Evolutionary conservation across 2,888 invertebrate genomes (phyloP).

Genomic region (Sphaerophoria taeniata): DNA sequence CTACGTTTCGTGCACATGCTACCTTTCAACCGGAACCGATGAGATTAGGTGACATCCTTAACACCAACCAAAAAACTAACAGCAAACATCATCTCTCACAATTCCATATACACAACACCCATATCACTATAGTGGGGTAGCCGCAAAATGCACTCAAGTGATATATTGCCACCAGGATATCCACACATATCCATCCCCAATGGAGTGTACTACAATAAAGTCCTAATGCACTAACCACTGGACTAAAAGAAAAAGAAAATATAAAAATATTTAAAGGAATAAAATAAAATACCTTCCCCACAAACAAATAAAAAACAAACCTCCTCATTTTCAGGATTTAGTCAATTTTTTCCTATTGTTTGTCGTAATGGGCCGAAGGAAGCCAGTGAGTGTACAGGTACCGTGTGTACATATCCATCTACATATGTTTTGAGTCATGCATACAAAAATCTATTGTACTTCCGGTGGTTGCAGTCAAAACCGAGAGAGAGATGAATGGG

Average conservation of each 20-base stretch:
- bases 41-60: slow-evolving; percentile 74
- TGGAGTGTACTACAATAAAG: slow-evolving; percentile 52
- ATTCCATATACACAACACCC: slow-evolving; percentile 11
- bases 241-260: slow-evolving; percentile 20
- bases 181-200: slow-evolving; percentile 41
- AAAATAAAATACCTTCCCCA: slow-evolving; percentile 51
- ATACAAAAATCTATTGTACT: slow-evolving; percentile 67
- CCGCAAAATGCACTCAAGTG: slow-evolving; percentile 59
- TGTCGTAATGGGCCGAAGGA: slow-evolving; percentile 49
- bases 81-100: slow-evolving; percentile 44
- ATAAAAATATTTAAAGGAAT: slow-evolving; percentile 57
- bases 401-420: slow-evolving; percentile 14
- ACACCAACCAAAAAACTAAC: slow-evolving; percentile 49
- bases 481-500: slow-evolving; percentile 68
- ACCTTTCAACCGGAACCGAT: slow-evolving; percentile 71
- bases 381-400: slow-evolving; percentile 30
- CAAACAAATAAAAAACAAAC: slow-evolving; percentile 10
- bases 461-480: slow-evolving; percentile 70
- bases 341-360: slow-evolving; percentile 50
- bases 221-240: slow-evolving; percentile 22
- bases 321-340: slow-evolving; percentile 65
- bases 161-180: slow-evolving; percentile 63
- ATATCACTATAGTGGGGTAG: slow-evolving; percentile 25
- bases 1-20: slow-evolving; percentile 72
- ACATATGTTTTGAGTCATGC: slow-evolving; percentile 40